phyloP scores from a whole-genome alignment of 2,797 vertebrate genomes.

The Neoniphon sammara region DNA sequence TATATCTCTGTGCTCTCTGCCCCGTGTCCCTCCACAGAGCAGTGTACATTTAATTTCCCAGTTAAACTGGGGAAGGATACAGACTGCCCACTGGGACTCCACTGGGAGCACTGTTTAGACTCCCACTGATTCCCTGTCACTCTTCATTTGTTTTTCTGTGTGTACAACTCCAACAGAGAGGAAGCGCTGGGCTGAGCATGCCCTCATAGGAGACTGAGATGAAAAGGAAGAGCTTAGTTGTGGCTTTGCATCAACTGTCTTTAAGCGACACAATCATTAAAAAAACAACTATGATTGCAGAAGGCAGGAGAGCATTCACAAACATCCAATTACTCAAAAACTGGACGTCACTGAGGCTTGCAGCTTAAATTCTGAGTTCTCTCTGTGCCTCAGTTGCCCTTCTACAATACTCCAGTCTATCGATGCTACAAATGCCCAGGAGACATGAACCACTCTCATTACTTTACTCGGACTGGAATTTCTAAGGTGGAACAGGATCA shows the following conservation, averaged over 20 bases:
- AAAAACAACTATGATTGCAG: conserved; percentile 36
- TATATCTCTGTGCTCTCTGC: conserved; percentile 29
- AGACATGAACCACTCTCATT: conserved; percentile 7
- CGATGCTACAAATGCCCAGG: conserved; percentile 2
- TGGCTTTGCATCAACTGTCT: conserved; percentile 46
- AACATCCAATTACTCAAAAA: conserved; percentile 51
- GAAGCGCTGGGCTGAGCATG: conserved; percentile 23
- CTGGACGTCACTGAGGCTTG: conserved; percentile 33
- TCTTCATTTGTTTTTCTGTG: conserved; percentile 63
- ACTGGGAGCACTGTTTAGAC: conserved; percentile 61
- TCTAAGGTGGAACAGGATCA: background rate
- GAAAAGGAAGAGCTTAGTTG: conserved; percentile 38
- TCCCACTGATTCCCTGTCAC: conserved; percentile 65
- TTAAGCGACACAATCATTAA: conserved; percentile 52
- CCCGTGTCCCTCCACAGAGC: conserved; percentile 19
- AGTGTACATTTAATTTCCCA: conserved; percentile 30
- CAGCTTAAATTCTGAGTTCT: conserved; percentile 10
- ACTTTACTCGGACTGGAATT: background rate
- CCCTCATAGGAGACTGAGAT: conserved; percentile 53
- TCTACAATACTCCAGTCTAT: background rate
- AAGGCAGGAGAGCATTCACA: conserved; percentile 39
- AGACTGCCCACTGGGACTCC: conserved; percentile 40
- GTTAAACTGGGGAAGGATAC: conserved; percentile 34
- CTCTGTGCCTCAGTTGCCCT: background rate
- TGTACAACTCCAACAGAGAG: conserved; percentile 53